phyloP scores from a whole-genome alignment of 2,113 vertebrate genomes.

The Loxodonta africana region DNA sequence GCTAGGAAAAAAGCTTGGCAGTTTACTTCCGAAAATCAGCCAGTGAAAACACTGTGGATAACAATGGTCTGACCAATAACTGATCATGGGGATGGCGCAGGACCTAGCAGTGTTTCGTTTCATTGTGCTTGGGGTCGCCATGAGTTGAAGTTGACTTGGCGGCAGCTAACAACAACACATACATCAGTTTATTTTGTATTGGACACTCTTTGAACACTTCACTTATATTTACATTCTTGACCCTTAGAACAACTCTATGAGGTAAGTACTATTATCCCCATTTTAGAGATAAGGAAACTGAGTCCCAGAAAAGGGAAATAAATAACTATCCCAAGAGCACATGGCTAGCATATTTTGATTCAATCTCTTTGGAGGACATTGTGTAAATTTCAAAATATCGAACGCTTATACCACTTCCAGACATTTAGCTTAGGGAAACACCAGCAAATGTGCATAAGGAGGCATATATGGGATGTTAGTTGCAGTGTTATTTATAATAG shows the following conservation, averaged over 20 bases:
- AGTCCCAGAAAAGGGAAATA: background rate
- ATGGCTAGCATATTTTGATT: background rate
- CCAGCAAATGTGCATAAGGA: background rate
- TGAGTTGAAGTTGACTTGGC: too few species aligned
- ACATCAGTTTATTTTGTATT: background rate
- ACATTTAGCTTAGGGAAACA: background rate
- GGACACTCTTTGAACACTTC: background rate
- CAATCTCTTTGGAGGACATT: background rate
- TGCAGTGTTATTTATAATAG: background rate
- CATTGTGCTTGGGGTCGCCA: too few species aligned
- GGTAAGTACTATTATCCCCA: too few species aligned
- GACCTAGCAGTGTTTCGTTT: too few species aligned
- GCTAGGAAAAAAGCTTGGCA: too few species aligned
- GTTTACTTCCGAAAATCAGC: too few species aligned
- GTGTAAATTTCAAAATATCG: background rate
- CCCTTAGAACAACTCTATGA: too few species aligned
- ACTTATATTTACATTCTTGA: background rate
- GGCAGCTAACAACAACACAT: too few species aligned
- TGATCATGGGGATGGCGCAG: too few species aligned
- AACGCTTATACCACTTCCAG: background rate
- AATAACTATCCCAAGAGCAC: background rate
- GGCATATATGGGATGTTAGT: background rate
- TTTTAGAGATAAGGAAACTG: background rate
- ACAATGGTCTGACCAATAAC: too few species aligned
- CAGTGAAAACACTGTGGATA: too few species aligned